Conservation (phyloP, 1,140 invertebrate species). For the Kradibia gibbosae region DNA sequence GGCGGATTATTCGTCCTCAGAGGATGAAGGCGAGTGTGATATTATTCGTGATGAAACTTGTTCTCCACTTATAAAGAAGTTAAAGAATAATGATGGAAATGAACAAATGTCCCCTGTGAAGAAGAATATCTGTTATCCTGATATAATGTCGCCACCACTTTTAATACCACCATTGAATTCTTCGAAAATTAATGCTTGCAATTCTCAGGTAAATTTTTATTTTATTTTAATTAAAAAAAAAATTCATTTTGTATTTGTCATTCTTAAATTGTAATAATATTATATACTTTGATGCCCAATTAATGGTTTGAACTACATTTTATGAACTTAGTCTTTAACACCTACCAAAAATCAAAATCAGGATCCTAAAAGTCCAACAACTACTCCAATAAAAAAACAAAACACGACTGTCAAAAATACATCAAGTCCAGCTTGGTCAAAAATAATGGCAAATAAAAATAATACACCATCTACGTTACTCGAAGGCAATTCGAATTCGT, state of each 20-base stretch:
- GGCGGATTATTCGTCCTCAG: constrained; percentile 55
- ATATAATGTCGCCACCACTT: constrained; percentile 69
- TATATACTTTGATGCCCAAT: no score
- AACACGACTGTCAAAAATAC: constrained; percentile 49
- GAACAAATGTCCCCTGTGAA: constrained; percentile 60
- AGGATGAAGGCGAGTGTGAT: constrained; percentile 54
- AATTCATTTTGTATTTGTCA: not conserved
- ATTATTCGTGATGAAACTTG: constrained; percentile 54
- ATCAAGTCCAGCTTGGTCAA: constrained; percentile 49
- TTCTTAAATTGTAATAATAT: no score
- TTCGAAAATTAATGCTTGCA: constrained; percentile 49
- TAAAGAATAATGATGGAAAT: constrained; percentile 54
- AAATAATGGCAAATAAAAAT: constrained; percentile 50
- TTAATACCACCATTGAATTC: constrained; percentile 59
- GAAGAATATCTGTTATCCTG: constrained; percentile 57
- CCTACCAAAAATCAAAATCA: constrained; percentile 51
- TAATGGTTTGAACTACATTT: not conserved
- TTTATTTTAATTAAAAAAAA: not conserved
- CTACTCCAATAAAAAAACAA: constrained; percentile 55
- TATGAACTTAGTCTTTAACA: constrained; percentile 6
- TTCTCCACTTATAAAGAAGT: constrained; percentile 60
- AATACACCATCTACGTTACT: constrained; percentile 55
- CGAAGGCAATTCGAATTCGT: constrained; percentile 82
- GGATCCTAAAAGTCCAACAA: constrained; percentile 42
- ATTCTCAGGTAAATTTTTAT: constrained; percentile 49